Conservation (phyloP, 2,888 invertebrate species). For the Urechis unicinctus region DNA sequence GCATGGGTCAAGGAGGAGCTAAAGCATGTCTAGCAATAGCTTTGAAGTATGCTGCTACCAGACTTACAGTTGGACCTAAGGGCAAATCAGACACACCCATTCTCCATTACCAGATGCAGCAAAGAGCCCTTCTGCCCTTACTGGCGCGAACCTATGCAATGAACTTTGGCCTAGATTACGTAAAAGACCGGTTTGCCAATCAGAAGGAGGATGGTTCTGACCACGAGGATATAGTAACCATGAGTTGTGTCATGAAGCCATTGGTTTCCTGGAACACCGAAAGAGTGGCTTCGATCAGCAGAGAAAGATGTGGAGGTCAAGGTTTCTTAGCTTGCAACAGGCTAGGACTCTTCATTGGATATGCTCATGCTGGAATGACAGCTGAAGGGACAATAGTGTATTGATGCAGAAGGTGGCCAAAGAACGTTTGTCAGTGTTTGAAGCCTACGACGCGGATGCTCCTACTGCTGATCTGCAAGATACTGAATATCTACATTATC, state of each 20-base stretch:
- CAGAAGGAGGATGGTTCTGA: slow-evolving; percentile 23
- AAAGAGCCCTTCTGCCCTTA: slow-evolving; percentile 25
- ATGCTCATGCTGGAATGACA: slow-evolving; percentile 27
- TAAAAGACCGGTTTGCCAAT: slow-evolving; percentile 21
- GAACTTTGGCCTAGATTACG: slow-evolving; percentile 28
- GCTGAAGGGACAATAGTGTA: slow-evolving; percentile 31
- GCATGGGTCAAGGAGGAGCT: no score
- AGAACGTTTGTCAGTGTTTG: slow-evolving; percentile 20
- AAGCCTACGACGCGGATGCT: slow-evolving; percentile 9
- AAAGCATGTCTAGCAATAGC: no score
- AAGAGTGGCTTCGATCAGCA: slow-evolving; percentile 17
- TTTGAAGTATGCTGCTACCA: slow-evolving; percentile 24
- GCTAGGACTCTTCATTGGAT: slow-evolving; percentile 25
- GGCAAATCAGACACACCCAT: slow-evolving; percentile 26
- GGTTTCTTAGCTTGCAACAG: slow-evolving; percentile 28
- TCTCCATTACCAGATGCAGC: slow-evolving; percentile 26
- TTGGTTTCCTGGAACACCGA: slow-evolving; percentile 25
- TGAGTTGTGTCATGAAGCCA: slow-evolving; percentile 31
- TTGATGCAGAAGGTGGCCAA: no score
- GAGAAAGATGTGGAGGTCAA: slow-evolving; percentile 30
- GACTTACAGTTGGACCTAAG: slow-evolving; percentile 26
- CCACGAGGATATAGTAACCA: slow-evolving; percentile 26
- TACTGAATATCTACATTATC: slow-evolving; percentile 14
- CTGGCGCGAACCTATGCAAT: slow-evolving; percentile 26
- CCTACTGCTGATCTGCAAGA: slow-evolving; percentile 9